phyloP scores from a whole-genome alignment of 2,888 invertebrate genomes.

The Bellardia pandia region DNA sequence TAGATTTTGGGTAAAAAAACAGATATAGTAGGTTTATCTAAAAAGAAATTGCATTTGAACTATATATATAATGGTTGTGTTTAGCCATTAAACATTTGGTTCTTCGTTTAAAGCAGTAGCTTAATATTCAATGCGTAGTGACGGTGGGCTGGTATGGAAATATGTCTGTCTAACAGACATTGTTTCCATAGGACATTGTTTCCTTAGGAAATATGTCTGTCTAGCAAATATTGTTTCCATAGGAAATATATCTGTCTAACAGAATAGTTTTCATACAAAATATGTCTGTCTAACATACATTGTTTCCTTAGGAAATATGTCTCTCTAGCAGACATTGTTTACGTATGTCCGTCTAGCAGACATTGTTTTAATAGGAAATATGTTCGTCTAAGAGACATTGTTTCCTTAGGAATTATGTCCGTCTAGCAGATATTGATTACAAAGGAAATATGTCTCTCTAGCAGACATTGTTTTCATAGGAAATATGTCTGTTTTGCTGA shows the following conservation, averaged over 20 bases:
- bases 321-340: neutral
- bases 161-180: neutral
- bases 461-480: too few species aligned
- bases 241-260: too few species aligned
- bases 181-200: too few species aligned
- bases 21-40: neutral
- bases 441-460: neutral
- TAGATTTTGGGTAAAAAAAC: constrained; percentile 31
- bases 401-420: too few species aligned
- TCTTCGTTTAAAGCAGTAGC: neutral
- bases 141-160: neutral
- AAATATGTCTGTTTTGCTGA: too few species aligned
- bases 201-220: neutral
- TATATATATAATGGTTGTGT: neutral
- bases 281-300: too few species aligned
- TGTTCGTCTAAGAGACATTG: too few species aligned
- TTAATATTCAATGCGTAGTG: neutral
- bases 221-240: neutral
- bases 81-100: constrained; percentile 5
- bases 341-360: too few species aligned
- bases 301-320: too few species aligned
- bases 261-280: too few species aligned
- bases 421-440: too few species aligned
- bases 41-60: constrained; percentile 49
- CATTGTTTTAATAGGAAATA: neutral